A percentile compares a stretch with the other conserved stretches of the same genome.
Evolutionary conservation across 2,113 vertebrate genomes (phyloP).

Genomic region (Lamprotornis superbus): DNA sequence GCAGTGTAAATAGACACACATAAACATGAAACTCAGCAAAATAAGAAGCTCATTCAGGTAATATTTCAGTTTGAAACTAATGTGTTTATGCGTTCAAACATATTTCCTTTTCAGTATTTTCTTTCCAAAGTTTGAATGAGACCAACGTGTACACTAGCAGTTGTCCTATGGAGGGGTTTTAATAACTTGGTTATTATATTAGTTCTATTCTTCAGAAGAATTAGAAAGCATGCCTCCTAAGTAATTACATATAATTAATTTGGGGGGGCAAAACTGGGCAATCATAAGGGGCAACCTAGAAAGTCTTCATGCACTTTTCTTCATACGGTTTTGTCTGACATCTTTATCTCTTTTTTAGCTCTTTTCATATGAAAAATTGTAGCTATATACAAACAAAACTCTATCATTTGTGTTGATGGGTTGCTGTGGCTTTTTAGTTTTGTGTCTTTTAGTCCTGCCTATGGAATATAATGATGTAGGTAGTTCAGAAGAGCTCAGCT

Average conservation of each 20-base stretch:
- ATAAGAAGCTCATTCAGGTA: constrained; percentile 2
- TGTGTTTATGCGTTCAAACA: neutral
- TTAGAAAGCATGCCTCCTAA: neutral
- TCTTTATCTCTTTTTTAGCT: neutral
- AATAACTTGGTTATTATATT: neutral
- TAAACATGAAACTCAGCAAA: neutral
- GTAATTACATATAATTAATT: neutral
- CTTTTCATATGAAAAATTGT: neutral
- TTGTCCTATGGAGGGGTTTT: neutral
- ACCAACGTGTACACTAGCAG: neutral
- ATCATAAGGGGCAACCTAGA: too few species aligned
- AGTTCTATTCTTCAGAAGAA: neutral
- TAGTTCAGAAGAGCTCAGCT: neutral
- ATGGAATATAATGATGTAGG: neutral
- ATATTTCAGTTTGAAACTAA: neutral
- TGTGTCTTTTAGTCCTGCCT: neutral
- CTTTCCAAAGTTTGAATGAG: neutral
- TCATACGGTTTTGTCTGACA: neutral
- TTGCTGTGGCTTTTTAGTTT: neutral
- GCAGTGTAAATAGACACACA: neutral
- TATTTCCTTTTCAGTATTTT: neutral
- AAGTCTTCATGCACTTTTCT: neutral
- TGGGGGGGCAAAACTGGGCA: neutral
- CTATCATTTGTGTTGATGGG: neutral
- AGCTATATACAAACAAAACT: neutral